Conservation (phyloP, 2,888 invertebrate species). For the Thera obeliscata region DNA sequence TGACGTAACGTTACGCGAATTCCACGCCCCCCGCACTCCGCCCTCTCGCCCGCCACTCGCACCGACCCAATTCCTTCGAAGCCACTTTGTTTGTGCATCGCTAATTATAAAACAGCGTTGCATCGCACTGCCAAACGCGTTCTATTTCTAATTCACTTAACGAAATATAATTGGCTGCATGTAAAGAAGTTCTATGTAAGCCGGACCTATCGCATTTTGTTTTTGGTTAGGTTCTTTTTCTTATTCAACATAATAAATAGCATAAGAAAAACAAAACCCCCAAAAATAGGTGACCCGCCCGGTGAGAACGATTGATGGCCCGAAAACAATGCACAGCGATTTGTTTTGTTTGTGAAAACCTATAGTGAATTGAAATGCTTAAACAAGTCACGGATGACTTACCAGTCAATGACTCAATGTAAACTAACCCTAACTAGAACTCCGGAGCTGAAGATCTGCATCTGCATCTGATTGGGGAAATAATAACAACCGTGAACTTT, state of each 20-base stretch:
- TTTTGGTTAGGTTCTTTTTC: not conserved
- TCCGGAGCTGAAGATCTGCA: too few relatives aligned
- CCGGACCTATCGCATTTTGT: constrained; percentile 13
- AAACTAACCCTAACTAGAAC: too few relatives aligned
- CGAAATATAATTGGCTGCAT: constrained; percentile 52
- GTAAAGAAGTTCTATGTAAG: constrained; percentile 34
- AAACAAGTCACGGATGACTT: too few relatives aligned
- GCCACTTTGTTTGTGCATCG: constrained; percentile 80
- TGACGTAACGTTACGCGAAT: constrained; percentile 84
- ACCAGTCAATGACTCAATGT: too few relatives aligned
- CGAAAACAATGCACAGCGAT: too few relatives aligned
- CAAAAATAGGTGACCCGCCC: not conserved
- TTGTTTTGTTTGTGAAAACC: too few relatives aligned
- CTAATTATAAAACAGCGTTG: constrained; percentile 78
- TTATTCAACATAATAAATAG: not conserved
- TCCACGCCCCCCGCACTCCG: constrained; percentile 63
- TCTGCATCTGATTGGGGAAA: too few relatives aligned
- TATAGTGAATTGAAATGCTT: too few relatives aligned
- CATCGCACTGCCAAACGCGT: constrained; percentile 69
- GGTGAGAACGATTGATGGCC: too few relatives aligned
- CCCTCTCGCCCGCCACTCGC: constrained; percentile 55
- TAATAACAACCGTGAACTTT: too few relatives aligned
- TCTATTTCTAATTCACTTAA: constrained; percentile 71
- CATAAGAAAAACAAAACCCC: not conserved
- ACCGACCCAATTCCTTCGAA: constrained; percentile 82